These are phyloP conservation scores for Acridotheres tristis DNA, from an alignment of 2,797 vertebrate genomes.

Conservation along the genomic window DNA sequence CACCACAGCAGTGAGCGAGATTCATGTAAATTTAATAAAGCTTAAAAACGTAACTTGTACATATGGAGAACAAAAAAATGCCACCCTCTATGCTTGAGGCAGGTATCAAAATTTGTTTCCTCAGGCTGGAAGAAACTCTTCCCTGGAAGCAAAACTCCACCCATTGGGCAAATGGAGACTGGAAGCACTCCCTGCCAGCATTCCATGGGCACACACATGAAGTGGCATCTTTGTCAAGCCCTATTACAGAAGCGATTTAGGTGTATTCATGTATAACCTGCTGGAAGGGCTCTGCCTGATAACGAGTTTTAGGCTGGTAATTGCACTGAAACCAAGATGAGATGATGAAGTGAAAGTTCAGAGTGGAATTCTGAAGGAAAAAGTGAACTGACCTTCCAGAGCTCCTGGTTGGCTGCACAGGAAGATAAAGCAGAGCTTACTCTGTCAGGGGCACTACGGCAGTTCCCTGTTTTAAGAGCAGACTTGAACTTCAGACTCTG, in stretches of 20 bases:
- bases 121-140: not conserved
- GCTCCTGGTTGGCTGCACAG: conserved; percentile 19
- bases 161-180: not conserved
- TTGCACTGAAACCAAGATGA: not conserved
- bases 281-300: not conserved
- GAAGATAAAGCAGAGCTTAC: conserved; percentile 27
- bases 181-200: not conserved
- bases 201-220: accelerated
- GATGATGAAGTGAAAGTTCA: not conserved
- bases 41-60: not conserved
- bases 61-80: not conserved
- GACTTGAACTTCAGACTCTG: conserved; percentile 6
- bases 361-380: not conserved
- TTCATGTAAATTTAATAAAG: not conserved
- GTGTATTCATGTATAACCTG: not conserved
- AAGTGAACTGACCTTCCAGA: conserved; percentile 41
- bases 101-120: not conserved
- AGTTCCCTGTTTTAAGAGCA: not conserved
- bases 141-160: not conserved
- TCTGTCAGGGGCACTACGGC: not conserved
- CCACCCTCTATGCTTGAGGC: not conserved
- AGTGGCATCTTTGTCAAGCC: not conserved
- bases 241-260: not conserved
- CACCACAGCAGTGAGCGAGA: not conserved
- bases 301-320: not conserved